phyloP scores from a whole-genome alignment of 2,888 invertebrate genomes.

The Chloromyia formosa region DNA sequence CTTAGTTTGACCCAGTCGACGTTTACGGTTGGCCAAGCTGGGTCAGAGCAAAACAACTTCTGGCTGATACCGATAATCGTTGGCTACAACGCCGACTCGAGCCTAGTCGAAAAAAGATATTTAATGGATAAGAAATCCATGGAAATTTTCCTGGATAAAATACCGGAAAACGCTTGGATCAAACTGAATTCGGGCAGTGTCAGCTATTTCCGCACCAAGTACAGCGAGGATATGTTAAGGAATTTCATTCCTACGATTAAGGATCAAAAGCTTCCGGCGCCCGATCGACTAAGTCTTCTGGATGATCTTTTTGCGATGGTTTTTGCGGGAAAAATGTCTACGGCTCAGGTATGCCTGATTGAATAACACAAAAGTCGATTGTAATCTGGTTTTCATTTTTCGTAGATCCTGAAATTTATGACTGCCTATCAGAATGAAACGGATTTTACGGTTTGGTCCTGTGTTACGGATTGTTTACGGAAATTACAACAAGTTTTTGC shows the following conservation, averaged over 20 bases:
- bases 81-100: constrained; percentile 78
- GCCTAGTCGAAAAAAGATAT: constrained; percentile 69
- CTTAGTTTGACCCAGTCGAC: constrained; percentile 83
- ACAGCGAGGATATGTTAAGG: constrained; percentile 78
- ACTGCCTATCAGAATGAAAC: constrained; percentile 85
- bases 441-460: constrained; percentile 94
- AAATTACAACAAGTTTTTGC: constrained; percentile 80
- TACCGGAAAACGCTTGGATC: constrained; percentile 81
- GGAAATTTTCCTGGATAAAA: constrained; percentile 76
- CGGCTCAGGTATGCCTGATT: constrained; percentile 66
- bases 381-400: constrained; percentile 56
- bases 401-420: constrained; percentile 75
- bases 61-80: constrained; percentile 94
- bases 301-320: constrained; percentile 94
- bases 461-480: constrained; percentile 80
- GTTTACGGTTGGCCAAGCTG: constrained; percentile 84
- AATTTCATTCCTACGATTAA: constrained; percentile 82
- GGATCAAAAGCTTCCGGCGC: constrained; percentile 82
- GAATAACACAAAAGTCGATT: constrained; percentile 5
- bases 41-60: constrained; percentile 69
- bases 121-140: constrained; percentile 73
- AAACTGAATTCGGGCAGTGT: constrained; percentile 89
- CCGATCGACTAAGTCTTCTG: constrained; percentile 88
- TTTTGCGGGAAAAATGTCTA: constrained; percentile 81
- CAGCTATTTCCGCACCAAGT: constrained; percentile 90